Conservation (phyloP, 1,140 invertebrate species). For the Drosophila mauritiana region DNA sequence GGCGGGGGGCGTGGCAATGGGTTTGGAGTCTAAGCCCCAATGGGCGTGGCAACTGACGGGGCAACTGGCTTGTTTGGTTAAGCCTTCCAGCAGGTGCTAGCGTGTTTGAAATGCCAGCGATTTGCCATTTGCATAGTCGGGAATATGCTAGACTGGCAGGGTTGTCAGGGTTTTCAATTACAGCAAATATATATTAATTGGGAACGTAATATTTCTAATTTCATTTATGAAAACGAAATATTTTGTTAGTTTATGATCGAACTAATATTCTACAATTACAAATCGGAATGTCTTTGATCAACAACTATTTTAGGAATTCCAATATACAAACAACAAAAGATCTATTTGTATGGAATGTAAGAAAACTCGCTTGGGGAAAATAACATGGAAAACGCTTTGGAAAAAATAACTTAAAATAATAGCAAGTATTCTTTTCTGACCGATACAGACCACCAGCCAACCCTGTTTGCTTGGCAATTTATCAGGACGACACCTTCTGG, state of each 20-base stretch:
- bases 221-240: no score
- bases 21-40: neutral
- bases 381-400: neutral
- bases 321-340: no score
- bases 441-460: conserved; percentile 31
- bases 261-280: no score
- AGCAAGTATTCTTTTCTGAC: neutral
- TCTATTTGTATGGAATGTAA: no score
- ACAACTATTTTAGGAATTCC: no score
- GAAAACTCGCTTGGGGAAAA: no score
- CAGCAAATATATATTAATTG: no score
- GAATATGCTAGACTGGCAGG: conserved; percentile 17
- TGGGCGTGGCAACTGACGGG: conserved; percentile 16
- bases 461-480: conserved; percentile 49
- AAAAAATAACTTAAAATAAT: neutral
- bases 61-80: conserved; percentile 37
- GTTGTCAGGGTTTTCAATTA: conserved; percentile 23
- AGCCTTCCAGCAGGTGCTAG: conserved; percentile 63
- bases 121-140: conserved; percentile 68
- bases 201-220: no score
- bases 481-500: conserved; percentile 52
- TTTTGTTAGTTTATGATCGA: no score
- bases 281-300: no score
- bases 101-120: conserved; percentile 60
- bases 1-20: conserved; percentile 14